Conservation (phyloP, 2,797 vertebrate genomes). For the Rhinoraja longicauda region DNA sequence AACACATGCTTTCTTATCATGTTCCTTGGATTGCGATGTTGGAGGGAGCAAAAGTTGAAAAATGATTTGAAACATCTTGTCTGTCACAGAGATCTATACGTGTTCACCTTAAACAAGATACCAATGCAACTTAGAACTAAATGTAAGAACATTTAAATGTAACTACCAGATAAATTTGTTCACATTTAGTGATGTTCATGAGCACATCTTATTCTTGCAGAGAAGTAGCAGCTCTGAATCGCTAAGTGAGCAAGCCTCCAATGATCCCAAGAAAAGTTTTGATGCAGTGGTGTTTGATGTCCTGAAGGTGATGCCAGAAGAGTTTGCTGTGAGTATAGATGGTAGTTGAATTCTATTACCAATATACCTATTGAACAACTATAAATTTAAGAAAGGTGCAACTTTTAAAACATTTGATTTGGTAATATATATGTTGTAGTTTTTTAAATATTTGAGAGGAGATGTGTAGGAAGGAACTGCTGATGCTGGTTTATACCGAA, state of each 20-base stretch:
- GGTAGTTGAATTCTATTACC: conserved; percentile 3
- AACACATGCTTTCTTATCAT: not conserved
- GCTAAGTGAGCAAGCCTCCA: conserved; percentile 84
- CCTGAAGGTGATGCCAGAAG: conserved; percentile 93
- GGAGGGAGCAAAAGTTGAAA: not conserved
- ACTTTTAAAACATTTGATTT: not conserved
- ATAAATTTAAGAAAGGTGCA: no score
- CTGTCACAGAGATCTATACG: not conserved
- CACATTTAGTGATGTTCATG: not conserved
- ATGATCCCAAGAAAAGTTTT: conserved; percentile 95
- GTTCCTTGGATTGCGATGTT: not conserved
- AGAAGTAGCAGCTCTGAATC: conserved; percentile 97
- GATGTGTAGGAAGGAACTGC: no score
- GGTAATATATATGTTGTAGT: not conserved
- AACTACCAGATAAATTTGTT: not conserved
- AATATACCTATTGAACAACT: not conserved
- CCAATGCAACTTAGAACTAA: not conserved
- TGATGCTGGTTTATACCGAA: no score
- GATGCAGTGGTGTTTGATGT: conserved; percentile 97
- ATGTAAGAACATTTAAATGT: not conserved
- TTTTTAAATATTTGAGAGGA: not conserved
- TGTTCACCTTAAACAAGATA: not conserved
- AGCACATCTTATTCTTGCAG: conserved; percentile 55
- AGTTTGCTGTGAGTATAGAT: conserved; percentile 84
- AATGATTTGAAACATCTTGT: not conserved